Conservation (phyloP, 1,140 invertebrate species). For the Brachionus rubens region DNA sequence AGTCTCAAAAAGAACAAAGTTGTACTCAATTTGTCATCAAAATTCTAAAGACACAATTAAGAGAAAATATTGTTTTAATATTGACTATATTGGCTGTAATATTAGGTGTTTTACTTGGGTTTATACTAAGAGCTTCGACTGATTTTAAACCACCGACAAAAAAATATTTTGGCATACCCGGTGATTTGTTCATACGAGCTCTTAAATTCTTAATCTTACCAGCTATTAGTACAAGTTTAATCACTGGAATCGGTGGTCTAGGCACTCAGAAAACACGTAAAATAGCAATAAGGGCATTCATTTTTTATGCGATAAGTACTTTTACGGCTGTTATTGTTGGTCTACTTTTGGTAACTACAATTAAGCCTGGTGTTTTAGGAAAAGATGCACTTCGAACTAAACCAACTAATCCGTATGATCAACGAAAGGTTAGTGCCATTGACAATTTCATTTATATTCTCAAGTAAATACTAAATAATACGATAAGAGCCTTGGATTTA, state of each 20-base stretch:
- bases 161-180: slow-evolving; percentile 56
- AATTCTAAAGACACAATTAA: background rate
- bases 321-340: slow-evolving; percentile 62
- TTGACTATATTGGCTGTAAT: slow-evolving; percentile 56
- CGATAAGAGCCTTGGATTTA: no score
- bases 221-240: slow-evolving; percentile 61
- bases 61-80: slow-evolving; percentile 49
- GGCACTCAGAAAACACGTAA: slow-evolving; percentile 56
- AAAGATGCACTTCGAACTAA: background rate
- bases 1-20: no score
- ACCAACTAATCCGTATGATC: background rate
- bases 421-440: slow-evolving; percentile 47
- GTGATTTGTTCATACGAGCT: slow-evolving; percentile 63
- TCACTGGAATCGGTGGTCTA: slow-evolving; percentile 55
- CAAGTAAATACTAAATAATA: no score
- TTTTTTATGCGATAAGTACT: slow-evolving; percentile 62
- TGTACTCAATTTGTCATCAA: no score
- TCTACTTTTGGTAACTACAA: slow-evolving; percentile 60
- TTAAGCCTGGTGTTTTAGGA: slow-evolving; percentile 58
- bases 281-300: slow-evolving; percentile 60
- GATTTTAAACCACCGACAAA: slow-evolving; percentile 8
- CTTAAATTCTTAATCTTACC: slow-evolving; percentile 63
- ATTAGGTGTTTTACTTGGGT: slow-evolving; percentile 54
- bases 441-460: slow-evolving; percentile 50
- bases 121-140: slow-evolving; percentile 48